These are phyloP conservation scores for Microplitis mediator DNA, from an alignment of 1,140 invertebrate genomes.

Conservation along the genomic window DNA sequence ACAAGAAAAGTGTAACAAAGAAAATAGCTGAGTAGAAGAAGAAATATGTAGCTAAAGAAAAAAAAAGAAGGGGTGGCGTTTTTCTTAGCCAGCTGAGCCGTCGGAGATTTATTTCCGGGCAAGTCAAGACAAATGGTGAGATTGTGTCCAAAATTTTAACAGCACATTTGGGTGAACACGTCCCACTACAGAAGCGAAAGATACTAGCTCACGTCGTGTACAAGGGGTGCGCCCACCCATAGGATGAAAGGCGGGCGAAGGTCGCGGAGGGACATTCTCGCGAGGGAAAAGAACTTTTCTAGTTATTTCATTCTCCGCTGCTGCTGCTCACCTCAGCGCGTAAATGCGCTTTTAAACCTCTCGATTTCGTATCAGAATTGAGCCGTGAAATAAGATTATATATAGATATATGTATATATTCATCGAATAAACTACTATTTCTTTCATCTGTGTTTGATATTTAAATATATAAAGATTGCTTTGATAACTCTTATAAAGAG, in stretches of 20 bases:
- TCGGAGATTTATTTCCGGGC: constrained; percentile 61
- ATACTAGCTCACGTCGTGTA: constrained; percentile 41
- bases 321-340: constrained; percentile 25
- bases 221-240: constrained; percentile 37
- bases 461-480: no score
- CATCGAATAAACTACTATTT: no score
- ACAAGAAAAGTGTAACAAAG: constrained; percentile 47
- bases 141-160: constrained; percentile 66
- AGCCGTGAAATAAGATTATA: constrained; percentile 62
- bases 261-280: constrained; percentile 32
- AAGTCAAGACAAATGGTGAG: constrained; percentile 63
- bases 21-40: constrained; percentile 37
- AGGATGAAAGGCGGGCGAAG: constrained; percentile 43
- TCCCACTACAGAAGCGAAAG: constrained; percentile 35
- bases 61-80: constrained; percentile 54
- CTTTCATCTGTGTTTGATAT: no score
- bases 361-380: constrained; percentile 56
- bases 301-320: constrained; percentile 48
- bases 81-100: constrained; percentile 63
- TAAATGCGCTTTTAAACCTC: constrained; percentile 47
- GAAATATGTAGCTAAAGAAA: constrained; percentile 32
- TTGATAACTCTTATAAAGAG: not conserved
- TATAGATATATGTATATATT: constrained; percentile 30
- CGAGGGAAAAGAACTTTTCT: constrained; percentile 57
- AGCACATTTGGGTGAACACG: constrained; percentile 62